Evolutionary conservation across 2,113 vertebrate species (phyloP).

Genomic region (Chaetorhynchus papuensis): DNA sequence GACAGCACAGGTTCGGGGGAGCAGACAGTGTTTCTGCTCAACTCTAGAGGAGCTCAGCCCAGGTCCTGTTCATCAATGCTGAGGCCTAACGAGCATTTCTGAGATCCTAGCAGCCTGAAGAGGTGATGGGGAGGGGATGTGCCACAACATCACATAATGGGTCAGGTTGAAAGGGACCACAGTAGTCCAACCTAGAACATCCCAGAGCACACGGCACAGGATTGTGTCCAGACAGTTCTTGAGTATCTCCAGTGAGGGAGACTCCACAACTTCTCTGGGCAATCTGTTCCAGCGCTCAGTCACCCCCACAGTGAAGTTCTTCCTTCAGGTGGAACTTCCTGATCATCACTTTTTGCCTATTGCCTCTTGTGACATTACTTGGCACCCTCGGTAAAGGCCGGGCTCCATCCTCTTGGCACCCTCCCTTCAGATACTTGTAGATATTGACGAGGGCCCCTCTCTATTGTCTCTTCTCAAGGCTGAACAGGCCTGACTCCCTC

Average conservation of each 20-base stretch:
- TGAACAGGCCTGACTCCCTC: neutral
- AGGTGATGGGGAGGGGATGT: no score
- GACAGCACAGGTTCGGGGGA: fast-evolving
- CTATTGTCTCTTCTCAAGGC: neutral
- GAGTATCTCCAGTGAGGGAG: neutral
- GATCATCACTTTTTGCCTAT: neutral
- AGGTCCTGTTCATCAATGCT: neutral
- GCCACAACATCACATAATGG: neutral
- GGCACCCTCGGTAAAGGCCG: neutral
- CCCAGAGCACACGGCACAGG: neutral
- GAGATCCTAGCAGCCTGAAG: neutral
- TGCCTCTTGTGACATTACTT: neutral
- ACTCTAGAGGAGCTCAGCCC: neutral
- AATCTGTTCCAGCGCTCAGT: neutral
- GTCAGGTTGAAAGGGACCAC: neutral
- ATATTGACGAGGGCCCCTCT: neutral
- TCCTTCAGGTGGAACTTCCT: neutral
- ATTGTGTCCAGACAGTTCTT: neutral
- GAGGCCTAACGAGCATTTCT: neutral
- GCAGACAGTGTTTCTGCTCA: neutral
- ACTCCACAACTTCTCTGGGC: neutral
- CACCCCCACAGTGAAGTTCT: neutral
- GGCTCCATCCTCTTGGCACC: neutral
- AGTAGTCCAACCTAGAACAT: neutral
- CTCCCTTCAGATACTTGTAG: neutral